These are phyloP conservation scores for Saturnia japonica DNA, from an alignment of 2,888 invertebrate species.

Conservation along the genomic window DNA sequence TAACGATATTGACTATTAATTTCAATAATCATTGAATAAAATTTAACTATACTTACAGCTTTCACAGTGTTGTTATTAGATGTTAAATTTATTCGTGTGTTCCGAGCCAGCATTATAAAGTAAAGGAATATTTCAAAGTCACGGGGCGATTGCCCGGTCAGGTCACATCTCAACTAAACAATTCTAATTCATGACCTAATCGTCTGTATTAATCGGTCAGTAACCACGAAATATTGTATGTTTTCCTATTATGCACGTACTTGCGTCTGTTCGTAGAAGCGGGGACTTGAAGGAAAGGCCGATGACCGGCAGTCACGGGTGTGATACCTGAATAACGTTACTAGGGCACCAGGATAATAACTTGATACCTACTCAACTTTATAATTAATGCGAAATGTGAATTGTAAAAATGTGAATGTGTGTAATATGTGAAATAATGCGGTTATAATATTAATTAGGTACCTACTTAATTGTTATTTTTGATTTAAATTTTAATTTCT, in stretches of 20 bases:
- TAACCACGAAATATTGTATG: conserved; percentile 41
- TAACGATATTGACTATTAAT: too few species aligned
- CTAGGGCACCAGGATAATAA: conserved; percentile 19
- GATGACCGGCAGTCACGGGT: conserved; percentile 20
- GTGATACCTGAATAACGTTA: conserved; percentile 14
- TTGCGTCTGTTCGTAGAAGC: conserved; percentile 6
- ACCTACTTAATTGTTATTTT: too few species aligned
- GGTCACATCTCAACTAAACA: conserved; percentile 37
- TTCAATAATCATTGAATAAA: too few species aligned
- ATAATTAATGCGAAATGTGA: too few species aligned
- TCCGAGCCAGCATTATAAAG: conserved; percentile 33
- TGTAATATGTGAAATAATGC: too few species aligned
- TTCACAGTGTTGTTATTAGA: neutral
- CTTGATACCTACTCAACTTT: too few species aligned
- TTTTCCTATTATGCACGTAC: conserved; percentile 38
- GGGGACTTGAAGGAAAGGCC: conserved; percentile 4
- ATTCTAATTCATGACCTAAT: conserved; percentile 41
- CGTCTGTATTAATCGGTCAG: conserved; percentile 46
- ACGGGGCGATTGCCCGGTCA: conserved; percentile 44
- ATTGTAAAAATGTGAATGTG: too few species aligned
- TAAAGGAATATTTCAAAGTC: conserved; percentile 50
- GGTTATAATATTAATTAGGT: too few species aligned
- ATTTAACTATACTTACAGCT: neutral
- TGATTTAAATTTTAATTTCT: too few species aligned
- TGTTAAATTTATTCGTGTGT: conserved; percentile 19